Base-by-base conservation (phyloP, 2,113 vertebrate genomes). In the Plectropomus leopardus region DNA sequence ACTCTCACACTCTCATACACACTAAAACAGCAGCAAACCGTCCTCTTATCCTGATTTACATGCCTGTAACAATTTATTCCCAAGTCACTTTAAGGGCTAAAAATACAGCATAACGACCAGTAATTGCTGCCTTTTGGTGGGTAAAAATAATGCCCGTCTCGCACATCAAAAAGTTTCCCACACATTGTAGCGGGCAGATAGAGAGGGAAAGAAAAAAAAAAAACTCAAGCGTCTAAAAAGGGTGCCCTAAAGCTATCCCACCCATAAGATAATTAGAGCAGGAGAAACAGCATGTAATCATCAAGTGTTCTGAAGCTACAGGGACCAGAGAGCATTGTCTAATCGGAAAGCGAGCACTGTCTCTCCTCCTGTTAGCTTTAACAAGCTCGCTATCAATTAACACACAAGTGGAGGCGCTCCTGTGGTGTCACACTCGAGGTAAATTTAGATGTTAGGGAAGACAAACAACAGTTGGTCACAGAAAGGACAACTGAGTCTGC, bases 211-310 rank as follows among this genome's bases (percentile, higher is more conserved):
- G 45, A 26, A 8, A 19, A 34, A 69, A 34, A 61, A 47, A 57
- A 53, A 15, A 30, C 36, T 34, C 4, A 45, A 21, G 17, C 6
- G 36, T 72, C 28, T 47, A 74, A 54, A 75, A 65, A 54, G n/a
- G 19, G 36, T 50, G 57, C 67, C 83, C 78, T 76, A 1, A 60
- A 85, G 61, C 70, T 30, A 54, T 55, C 64, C 61, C 61, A 70
- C 67, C 59, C 82, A 72, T 59, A 1, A 74, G 80, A 72, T 85
- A 85, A 87, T 85, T 83, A 76, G 82, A 87, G 57, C 68, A 66
- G 54, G 53, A 80, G 57, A 78, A 86, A 76, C 72, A 74, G 63
- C 63, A 58, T 66, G 72, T 77, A 11, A 82, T 80, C 54, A 79
- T 85, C 26, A 76, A 51, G 28, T 60, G 72, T 82, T 72, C 16